Percentiles rank a stretch among this genome's conserved stretches.
These are phyloP conservation scores for Fragum fragum DNA, from an alignment of 2,888 invertebrate species.

Conservation along the genomic window DNA sequence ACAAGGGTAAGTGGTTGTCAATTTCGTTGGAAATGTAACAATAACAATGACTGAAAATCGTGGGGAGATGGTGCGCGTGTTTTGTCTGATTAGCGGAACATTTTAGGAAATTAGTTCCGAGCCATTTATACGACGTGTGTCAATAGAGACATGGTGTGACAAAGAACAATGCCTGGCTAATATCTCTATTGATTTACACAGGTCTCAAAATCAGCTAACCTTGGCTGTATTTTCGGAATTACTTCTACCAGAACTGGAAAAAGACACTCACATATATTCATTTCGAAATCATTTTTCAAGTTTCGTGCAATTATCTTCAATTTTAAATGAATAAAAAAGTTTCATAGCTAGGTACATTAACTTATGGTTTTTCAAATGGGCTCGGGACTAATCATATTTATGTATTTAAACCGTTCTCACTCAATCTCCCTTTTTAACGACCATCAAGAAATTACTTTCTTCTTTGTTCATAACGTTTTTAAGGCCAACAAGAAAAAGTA, in stretches of 20 bases:
- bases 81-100: constrained; percentile 4
- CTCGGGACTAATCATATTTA: too few species aligned
- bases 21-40: background rate
- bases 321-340: background rate
- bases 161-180: constrained; percentile 24
- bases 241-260: background rate
- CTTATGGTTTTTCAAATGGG: too few species aligned
- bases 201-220: background rate
- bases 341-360: too few species aligned
- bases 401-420: too few species aligned
- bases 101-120: constrained; percentile 22
- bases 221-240: background rate
- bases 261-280: too few species aligned
- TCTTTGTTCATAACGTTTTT: too few species aligned
- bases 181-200: constrained; percentile 18
- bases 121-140: constrained; percentile 15
- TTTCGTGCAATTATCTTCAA: background rate
- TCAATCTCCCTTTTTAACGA: too few species aligned
- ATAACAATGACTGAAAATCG: background rate
- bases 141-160: constrained; percentile 17
- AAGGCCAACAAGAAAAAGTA: too few species aligned
- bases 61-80: background rate
- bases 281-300: too few species aligned
- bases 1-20: too few species aligned
- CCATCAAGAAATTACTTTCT: too few species aligned